Base-by-base conservation (phyloP, 1,140 invertebrate species). In the Apis florea region DNA sequence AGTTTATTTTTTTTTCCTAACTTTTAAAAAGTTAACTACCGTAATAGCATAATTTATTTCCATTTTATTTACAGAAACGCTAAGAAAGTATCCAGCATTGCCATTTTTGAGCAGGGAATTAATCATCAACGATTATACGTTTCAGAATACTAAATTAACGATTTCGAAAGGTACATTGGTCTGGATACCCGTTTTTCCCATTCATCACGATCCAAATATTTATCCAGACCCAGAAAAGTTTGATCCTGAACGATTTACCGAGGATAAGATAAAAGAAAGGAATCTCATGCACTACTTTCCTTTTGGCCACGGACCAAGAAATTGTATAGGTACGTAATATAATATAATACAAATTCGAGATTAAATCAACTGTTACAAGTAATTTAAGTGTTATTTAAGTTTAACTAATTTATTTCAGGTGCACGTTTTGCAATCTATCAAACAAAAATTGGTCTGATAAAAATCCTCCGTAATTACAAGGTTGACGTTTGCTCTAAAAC, bases 221-320 rank as follows among this genome's bases (percentile, higher is more conserved):
- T 96, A 95, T 88, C 94, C 94, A 0, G 89, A 95, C 5, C 96
- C 96, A 1, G 83, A 94, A 13, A 86, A 90, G 5, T 96, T 95
- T 83, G 92, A 94, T 84, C 95, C 96, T 0, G 95, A 96, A 71
- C 90, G 96, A 76, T 96, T 96, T 83, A 87, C 91, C 0, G 94
- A 95, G 64, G 91, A 94, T 66, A 85, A 92, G 11, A 90, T 90
- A 31, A 88, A 95, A 69, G 94, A 93, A 58, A 82, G 66, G 2
- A 31, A 83, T 17, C 47, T 70, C 12, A 95, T 95, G 88, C 63
- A 93, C 3, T 97, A 94, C 87, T 88, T 97, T 59, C 95, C 96
- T 11, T 97, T 97, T 88, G 96, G 96, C 0, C 95, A 95, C 61
- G 96, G 96, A 2, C 95, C 95, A 0, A 94, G 96, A 64, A 96